Conservation (phyloP, 2,888 invertebrate genomes). For the Parnassius smintheus region DNA sequence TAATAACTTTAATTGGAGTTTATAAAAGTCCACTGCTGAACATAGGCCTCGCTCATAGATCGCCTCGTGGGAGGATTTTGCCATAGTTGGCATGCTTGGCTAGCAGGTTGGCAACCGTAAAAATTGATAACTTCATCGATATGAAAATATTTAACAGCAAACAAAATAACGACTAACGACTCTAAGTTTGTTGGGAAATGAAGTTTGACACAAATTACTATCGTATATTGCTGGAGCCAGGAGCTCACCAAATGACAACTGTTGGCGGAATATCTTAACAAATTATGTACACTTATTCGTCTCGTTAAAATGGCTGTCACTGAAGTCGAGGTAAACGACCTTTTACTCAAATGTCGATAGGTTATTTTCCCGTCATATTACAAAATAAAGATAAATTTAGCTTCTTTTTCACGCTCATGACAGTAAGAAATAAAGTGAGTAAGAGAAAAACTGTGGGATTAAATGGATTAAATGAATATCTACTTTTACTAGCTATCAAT, state of each 20-base stretch:
- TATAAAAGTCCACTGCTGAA: too few relatives aligned
- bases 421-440: background rate
- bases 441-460: background rate
- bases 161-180: too few relatives aligned
- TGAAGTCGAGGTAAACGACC: slow-evolving; percentile 23
- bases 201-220: slow-evolving; percentile 8
- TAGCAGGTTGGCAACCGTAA: too few relatives aligned
- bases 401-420: slow-evolving; percentile 19
- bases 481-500: too few relatives aligned
- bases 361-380: slow-evolving; percentile 17
- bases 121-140: too few relatives aligned
- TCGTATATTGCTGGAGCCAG: background rate
- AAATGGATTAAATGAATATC: too few relatives aligned
- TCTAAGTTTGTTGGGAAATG: background rate
- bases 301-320: slow-evolving; percentile 10
- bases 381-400: slow-evolving; percentile 6
- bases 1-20: too few relatives aligned
- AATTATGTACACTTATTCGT: slow-evolving; percentile 20
- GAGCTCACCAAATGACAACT: slow-evolving; percentile 10
- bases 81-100: too few relatives aligned
- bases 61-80: too few relatives aligned
- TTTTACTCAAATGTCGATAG: slow-evolving; percentile 20
- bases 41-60: too few relatives aligned
- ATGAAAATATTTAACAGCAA: too few relatives aligned
- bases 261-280: slow-evolving; percentile 22